Conservation (phyloP, 1,140 invertebrate species). For the Platorchestia sp. region DNA sequence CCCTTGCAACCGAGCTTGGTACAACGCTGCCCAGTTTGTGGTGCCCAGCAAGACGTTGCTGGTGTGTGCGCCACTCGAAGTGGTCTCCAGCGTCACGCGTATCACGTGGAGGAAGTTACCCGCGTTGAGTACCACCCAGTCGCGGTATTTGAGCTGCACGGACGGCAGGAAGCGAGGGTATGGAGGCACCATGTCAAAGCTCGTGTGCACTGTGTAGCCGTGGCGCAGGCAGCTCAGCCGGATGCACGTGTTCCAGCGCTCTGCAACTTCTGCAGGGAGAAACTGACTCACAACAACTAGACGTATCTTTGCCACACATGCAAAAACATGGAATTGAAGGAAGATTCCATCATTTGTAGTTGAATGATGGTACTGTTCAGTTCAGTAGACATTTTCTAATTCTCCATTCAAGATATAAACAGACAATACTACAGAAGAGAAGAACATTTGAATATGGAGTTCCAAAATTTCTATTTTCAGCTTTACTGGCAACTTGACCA, state of each 20-base stretch:
- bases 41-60: background rate
- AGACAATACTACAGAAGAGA: too few relatives aligned
- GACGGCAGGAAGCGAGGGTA: slow-evolving; percentile 78
- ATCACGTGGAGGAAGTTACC: slow-evolving; percentile 81
- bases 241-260: slow-evolving; percentile 76
- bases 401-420: too few relatives aligned
- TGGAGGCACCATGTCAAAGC: slow-evolving; percentile 79
- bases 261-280: slow-evolving; percentile 73
- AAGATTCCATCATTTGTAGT: too few relatives aligned
- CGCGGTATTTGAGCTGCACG: slow-evolving; percentile 77
- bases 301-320: too few relatives aligned
- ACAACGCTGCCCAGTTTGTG: background rate
- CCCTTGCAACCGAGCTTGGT: background rate
- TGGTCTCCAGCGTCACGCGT: slow-evolving; percentile 73
- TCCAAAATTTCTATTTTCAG: too few relatives aligned
- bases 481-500: too few relatives aligned
- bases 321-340: too few relatives aligned
- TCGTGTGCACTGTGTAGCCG: slow-evolving; percentile 79
- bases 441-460: too few relatives aligned
- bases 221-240: slow-evolving; percentile 78
- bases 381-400: too few relatives aligned
- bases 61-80: slow-evolving; percentile 34
- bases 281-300: too few relatives aligned
- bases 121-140: slow-evolving; percentile 80
- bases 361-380: too few relatives aligned